Evolutionary conservation across 2,888 invertebrate species (phyloP).

Genomic region (Drosophila robusta): DNA sequence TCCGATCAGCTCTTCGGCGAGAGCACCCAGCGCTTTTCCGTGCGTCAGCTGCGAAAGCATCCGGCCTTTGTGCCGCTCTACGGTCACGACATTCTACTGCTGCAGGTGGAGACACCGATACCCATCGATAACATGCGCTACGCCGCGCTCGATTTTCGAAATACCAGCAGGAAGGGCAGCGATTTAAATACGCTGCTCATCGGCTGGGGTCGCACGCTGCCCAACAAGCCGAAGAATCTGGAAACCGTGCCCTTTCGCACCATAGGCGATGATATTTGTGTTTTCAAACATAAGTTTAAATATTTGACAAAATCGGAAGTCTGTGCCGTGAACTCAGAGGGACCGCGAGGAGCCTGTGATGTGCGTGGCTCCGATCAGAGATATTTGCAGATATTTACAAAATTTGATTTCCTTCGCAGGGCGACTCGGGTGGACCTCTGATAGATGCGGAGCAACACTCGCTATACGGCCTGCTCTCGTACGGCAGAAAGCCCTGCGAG

Average conservation of each 20-base stretch:
- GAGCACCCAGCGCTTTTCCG: conserved; percentile 50
- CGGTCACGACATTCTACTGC: conserved; percentile 78
- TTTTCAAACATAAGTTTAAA: conserved; percentile 46
- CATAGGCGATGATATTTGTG: conserved; percentile 68
- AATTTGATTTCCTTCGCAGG: conserved; percentile 55
- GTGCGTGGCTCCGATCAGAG: conserved; percentile 48
- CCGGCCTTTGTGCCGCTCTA: conserved; percentile 64
- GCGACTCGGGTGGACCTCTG: conserved; percentile 84
- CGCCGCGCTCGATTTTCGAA: conserved; percentile 41
- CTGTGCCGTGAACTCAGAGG: conserved; percentile 74
- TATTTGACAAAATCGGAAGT: conserved; percentile 74
- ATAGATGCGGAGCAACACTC: conserved; percentile 53
- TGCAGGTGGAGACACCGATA: conserved; percentile 66
- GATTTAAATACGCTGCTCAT: conserved; percentile 48
- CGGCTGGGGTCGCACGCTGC: conserved; percentile 80
- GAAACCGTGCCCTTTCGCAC: conserved; percentile 72
- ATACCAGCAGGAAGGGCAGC: conserved; percentile 1
- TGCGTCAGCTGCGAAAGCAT: conserved; percentile 65
- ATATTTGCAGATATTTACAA: too few relatives aligned
- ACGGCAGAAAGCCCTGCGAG: conserved; percentile 68
- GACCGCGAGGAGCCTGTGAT: conserved; percentile 81
- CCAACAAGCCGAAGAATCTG: conserved; percentile 41
- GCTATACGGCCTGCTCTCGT: conserved; percentile 81
- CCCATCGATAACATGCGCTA: conserved; percentile 61
- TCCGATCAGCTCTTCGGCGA: conserved; percentile 40